Evolutionary conservation across 2,888 invertebrate genomes (phyloP), one percentile per base, ranked within the genome.

Genomic region (Hydrotaea cyrtoneurina): DNA sequence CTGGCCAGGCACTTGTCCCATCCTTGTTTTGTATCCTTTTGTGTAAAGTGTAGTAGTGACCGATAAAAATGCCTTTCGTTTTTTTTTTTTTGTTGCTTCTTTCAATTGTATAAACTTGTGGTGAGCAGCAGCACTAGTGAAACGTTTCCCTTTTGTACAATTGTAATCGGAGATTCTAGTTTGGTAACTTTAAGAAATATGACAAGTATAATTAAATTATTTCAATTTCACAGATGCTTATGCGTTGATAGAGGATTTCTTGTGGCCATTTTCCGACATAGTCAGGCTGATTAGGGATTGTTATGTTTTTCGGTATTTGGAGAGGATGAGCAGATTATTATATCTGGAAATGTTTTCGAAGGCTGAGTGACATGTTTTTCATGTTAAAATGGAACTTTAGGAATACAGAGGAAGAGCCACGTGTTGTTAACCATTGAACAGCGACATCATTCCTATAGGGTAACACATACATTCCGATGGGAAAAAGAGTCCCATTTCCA

Each of bases 191-290:
- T 21, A 55, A 55, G 50, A 55, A 55, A 55, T 55, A 55, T 19
- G 55, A 55, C 55, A 21, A 21, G 19, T 55, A 55, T 55, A 55
- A 55, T 55, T 55, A 55, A 55, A 55, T 19, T 21, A 21, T 55
- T 55, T 21, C 55, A 55, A 55, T 55, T 55, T 21, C 10, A 55
- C 55, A 21, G 55, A 55, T 55, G 19, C 23, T 55, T 21, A 55
- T 19, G 19, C 21, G 55, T 10, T 55, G 23, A 19, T 21, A 21
- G 23, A 21, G 55, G 23, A 55, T 55, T 17, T 53, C 4, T 53
- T 53, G 53, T 11, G 13, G 11, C 3, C 11, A 8, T 39, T 50
- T 50, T 15, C 50, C n/a, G 5, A 4, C 50, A 50, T n/a, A 8
- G 43, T n/a, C n/a, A n/a, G n/a, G n/a, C n/a, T n/a, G 43, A 43